These are phyloP conservation scores for Micromesistius poutassou DNA, from an alignment of 2,797 vertebrate species.

Conservation along the genomic window DNA sequence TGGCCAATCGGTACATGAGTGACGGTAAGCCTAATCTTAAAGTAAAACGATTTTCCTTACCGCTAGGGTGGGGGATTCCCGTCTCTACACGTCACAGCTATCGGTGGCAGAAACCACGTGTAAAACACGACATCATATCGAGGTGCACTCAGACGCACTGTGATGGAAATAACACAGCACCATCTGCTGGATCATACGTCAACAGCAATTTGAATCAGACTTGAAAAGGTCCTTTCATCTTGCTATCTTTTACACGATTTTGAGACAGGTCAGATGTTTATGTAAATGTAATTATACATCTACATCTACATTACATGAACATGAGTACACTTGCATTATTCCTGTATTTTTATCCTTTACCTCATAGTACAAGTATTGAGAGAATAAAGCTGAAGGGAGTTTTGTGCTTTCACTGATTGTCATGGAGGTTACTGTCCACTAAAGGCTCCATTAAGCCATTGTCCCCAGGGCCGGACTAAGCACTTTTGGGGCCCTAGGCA, in stretches of 20 bases:
- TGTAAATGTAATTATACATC: neutral
- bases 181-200: constrained; percentile 50
- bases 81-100: neutral
- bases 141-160: neutral
- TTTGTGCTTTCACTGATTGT: neutral
- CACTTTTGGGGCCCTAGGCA: no score
- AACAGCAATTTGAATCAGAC: constrained; percentile 7
- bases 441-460: neutral
- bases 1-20: neutral
- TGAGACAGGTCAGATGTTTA: neutral
- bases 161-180: constrained; percentile 25
- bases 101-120: neutral
- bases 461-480: neutral
- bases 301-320: neutral
- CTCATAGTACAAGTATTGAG: neutral
- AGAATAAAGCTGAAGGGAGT: neutral
- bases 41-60: neutral
- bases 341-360: neutral
- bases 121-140: neutral
- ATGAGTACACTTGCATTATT: neutral
- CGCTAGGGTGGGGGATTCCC: neutral
- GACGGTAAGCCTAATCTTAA: neutral
- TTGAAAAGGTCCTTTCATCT: neutral
- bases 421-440: neutral
- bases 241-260: neutral